Evolutionary conservation across 2,888 invertebrate genomes (phyloP).

Genomic region (Isoperla grammatica): DNA sequence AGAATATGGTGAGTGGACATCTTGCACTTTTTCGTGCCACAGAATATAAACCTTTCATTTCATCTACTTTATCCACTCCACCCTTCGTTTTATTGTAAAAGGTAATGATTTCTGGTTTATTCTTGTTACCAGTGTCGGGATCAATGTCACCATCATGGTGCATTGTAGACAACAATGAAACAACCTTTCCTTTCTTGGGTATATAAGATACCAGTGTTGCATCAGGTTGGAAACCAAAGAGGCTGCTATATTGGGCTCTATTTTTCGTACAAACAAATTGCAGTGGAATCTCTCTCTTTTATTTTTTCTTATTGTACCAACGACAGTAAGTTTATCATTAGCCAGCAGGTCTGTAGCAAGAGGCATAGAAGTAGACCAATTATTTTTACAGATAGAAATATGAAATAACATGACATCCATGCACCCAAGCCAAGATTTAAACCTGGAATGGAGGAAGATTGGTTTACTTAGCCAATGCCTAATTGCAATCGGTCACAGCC

Average conservation of each 20-base stretch:
- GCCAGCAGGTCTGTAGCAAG: constrained; percentile 24
- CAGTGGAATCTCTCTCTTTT: constrained; percentile 30
- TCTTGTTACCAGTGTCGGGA: constrained; percentile 22
- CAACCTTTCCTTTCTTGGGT: constrained; percentile 28
- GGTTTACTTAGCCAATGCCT: no score
- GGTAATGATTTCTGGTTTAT: constrained; percentile 26
- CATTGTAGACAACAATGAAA: constrained; percentile 26
- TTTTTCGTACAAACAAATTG: constrained; percentile 25
- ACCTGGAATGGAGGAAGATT: no score
- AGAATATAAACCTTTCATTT: constrained; percentile 26
- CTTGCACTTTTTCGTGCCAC: constrained; percentile 16
- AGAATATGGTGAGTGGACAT: constrained; percentile 25
- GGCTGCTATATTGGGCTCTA: constrained; percentile 20
- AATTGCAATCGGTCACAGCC: no score
- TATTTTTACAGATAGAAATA: no score
- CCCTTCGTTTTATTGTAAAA: constrained; percentile 28
- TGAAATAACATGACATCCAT: no score
- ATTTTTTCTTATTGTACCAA: constrained; percentile 32
- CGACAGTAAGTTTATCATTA: constrained; percentile 26
- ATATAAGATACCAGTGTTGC: constrained; percentile 25
- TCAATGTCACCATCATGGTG: constrained; percentile 26
- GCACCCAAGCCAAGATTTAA: no score
- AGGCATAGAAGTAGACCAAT: constrained; percentile 13
- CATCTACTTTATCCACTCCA: constrained; percentile 27
- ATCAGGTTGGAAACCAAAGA: constrained; percentile 29